phyloP scores from a whole-genome alignment of 2,888 invertebrate genomes.

The Eristalis tenax region DNA sequence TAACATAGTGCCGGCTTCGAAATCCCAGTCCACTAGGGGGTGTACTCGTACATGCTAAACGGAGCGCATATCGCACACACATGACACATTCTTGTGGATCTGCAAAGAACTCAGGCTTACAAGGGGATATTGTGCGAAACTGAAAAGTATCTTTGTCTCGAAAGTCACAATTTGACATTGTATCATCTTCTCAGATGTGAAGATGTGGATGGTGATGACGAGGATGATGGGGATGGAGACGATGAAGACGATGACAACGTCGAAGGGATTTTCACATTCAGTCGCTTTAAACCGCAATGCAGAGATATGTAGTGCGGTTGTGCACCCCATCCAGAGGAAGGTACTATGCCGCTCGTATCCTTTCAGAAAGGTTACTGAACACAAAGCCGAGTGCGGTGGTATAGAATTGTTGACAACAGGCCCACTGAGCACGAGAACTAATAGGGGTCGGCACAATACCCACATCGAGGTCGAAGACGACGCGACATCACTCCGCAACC shows the following conservation, averaged over 20 bases:
- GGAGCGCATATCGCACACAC: neutral
- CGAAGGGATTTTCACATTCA: constrained; percentile 47
- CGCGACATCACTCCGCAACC: neutral
- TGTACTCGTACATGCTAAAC: neutral
- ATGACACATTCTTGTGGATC: constrained; percentile 20
- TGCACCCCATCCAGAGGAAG: neutral
- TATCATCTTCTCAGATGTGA: constrained; percentile 35
- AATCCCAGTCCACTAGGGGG: neutral
- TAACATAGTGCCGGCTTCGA: neutral
- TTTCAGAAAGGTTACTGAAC: neutral
- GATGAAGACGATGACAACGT: constrained; percentile 22
- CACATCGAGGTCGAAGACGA: constrained; percentile 16
- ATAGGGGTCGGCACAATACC: constrained; percentile 14
- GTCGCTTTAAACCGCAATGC: constrained; percentile 20
- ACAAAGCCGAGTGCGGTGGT: neutral
- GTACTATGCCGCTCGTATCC: neutral
- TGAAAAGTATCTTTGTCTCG: constrained; percentile 51
- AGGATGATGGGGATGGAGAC: constrained; percentile 16
- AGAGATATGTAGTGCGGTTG: neutral
- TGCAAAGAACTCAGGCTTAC: constrained; percentile 39
- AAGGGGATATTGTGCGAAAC: constrained; percentile 53
- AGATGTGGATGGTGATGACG: constrained; percentile 11
- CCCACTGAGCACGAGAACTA: constrained; percentile 3
- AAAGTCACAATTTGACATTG: constrained; percentile 65
- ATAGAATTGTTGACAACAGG: neutral